phyloP scores from a whole-genome alignment of 2,797 vertebrate genomes.

The Acrossocheilus wenchowensis region DNA sequence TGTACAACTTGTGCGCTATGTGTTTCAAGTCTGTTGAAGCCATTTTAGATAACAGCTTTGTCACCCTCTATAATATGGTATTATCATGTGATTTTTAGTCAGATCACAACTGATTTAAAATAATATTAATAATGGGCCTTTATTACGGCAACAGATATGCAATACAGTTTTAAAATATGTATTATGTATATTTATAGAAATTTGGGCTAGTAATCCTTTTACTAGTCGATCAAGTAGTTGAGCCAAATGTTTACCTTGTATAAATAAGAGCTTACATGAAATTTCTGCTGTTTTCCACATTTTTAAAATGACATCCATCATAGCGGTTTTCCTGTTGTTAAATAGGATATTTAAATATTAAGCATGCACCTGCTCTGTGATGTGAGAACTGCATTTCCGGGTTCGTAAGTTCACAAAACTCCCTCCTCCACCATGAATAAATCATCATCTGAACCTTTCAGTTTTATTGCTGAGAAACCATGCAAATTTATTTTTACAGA shows the following conservation, averaged over 20 bases:
- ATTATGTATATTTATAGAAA: neutral
- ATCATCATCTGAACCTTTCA: neutral
- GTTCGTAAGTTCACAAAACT: neutral
- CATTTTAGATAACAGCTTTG: neutral
- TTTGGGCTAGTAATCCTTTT: neutral
- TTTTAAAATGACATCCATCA: neutral
- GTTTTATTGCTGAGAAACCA: neutral
- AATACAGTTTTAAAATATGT: no score
- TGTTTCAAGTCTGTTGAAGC: neutral
- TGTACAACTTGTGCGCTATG: neutral
- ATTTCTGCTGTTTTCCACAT: neutral
- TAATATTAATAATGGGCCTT: neutral
- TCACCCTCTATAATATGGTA: neutral
- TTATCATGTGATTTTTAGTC: neutral
- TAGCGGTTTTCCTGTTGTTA: neutral
- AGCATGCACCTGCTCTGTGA: neutral
- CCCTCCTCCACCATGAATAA: neutral
- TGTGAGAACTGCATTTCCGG: neutral
- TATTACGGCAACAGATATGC: neutral
- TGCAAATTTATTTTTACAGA: neutral
- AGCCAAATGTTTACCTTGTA: neutral
- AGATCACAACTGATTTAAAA: neutral
- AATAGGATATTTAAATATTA: neutral
- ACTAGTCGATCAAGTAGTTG: neutral
- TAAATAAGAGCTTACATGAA: neutral